These are phyloP conservation scores for Hemibagrus wyckioides DNA, from an alignment of 2,113 vertebrate species.

Conservation along the genomic window DNA sequence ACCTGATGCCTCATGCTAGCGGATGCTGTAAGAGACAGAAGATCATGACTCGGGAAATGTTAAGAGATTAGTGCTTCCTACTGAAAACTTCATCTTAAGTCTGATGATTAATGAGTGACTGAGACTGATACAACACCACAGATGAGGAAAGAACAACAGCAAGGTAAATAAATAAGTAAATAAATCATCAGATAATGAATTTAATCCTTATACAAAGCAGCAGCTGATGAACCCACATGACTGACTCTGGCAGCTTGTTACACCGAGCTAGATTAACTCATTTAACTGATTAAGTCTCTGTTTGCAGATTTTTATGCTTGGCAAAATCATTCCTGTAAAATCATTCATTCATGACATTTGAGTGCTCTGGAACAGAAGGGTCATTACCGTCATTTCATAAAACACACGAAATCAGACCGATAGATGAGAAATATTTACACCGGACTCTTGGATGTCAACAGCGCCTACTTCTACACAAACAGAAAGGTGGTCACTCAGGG, in stretches of 20 bases:
- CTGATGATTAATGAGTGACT: not conserved
- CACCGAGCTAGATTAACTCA: not conserved
- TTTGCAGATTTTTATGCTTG: not conserved
- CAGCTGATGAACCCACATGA: not conserved
- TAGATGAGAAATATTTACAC: slow-evolving; percentile 1
- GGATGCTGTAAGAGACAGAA: not conserved
- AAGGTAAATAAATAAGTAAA: not conserved
- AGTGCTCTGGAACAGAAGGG: too few relatives aligned
- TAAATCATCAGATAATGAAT: not conserved
- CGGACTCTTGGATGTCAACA: not conserved
- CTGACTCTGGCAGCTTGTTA: not conserved
- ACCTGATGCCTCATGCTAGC: not conserved
- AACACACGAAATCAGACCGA: not conserved
- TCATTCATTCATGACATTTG: too few relatives aligned
- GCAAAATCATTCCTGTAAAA: not conserved
- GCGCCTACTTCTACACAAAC: not conserved
- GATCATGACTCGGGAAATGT: not conserved
- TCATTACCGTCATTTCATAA: too few relatives aligned
- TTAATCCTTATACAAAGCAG: not conserved
- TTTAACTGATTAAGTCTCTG: not conserved
- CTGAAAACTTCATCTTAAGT: not conserved
- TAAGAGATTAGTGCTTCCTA: not conserved
- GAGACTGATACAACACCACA: not conserved
- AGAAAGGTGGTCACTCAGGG: slow-evolving; percentile 20
- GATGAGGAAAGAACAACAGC: not conserved